phyloP scores from a whole-genome alignment of 1,140 invertebrate species.

The Drosophila kepulauana region DNA sequence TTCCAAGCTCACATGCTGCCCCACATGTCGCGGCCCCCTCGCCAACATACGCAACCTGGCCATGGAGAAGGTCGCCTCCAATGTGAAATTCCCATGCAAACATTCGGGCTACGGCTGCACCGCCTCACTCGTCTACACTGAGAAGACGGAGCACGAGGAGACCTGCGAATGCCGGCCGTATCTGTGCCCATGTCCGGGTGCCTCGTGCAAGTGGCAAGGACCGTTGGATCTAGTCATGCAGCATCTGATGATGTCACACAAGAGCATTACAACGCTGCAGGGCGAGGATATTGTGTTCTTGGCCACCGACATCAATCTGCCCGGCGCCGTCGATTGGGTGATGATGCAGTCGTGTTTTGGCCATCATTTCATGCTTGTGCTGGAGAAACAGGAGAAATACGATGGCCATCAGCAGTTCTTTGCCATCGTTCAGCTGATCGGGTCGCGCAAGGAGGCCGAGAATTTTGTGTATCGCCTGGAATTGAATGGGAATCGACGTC shows the following conservation, averaged over 20 bases:
- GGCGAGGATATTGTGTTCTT: slow-evolving; percentile 99
- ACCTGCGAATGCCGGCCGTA: slow-evolving; percentile 99
- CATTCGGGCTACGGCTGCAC: slow-evolving; percentile 98
- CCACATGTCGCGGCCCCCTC: slow-evolving; percentile 98
- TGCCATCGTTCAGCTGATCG: slow-evolving; percentile 99
- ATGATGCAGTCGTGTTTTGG: slow-evolving; percentile 99
- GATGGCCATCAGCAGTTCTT: slow-evolving; percentile 99
- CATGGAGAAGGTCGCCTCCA: slow-evolving; percentile 99
- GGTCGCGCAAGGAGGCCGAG: slow-evolving; percentile 99
- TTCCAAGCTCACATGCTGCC: slow-evolving; percentile 98
- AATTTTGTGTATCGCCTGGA: slow-evolving; percentile 99
- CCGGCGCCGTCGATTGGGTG: slow-evolving; percentile 99
- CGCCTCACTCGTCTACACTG: slow-evolving; percentile 96
- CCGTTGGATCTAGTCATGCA: slow-evolving; percentile 97
- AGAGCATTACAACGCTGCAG: slow-evolving; percentile 99
- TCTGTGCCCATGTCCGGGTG: slow-evolving; percentile 98
- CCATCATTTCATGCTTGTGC: slow-evolving; percentile 99
- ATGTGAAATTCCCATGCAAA: slow-evolving; percentile 99
- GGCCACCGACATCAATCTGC: slow-evolving; percentile 99
- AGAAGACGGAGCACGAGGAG: slow-evolving; percentile 99
- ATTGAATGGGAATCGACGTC: slow-evolving; percentile 96
- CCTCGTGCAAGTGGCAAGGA: slow-evolving; percentile 99
- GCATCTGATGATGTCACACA: slow-evolving; percentile 98
- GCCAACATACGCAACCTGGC: slow-evolving; percentile 99
- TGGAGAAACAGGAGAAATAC: slow-evolving; percentile 99